Evolutionary conservation across 2,888 invertebrate genomes (phyloP), one percentile per base, ranked within the genome.

Genomic region (Agrilus cyanescens): DNA sequence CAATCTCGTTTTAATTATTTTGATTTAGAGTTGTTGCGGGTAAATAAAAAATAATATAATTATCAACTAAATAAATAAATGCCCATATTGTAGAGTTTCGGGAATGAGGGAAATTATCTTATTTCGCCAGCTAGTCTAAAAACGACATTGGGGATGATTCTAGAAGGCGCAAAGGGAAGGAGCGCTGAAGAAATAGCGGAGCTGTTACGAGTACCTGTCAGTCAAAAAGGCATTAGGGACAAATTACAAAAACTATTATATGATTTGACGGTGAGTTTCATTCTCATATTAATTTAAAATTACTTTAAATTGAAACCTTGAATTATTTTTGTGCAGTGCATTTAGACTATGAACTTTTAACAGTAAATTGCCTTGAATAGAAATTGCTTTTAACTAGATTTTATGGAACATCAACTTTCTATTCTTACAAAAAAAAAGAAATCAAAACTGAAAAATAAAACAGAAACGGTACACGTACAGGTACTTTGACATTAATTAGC

Each of bases 61-160:
- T 39, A 39, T 43, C 12, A 4, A 14, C 4, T 25, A 14, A 16
- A 16, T 36, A 13, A 30, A 10, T 13, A 2, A n/a, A 3, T 20
- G 14, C n/a, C 13, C 18, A 7, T 25, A 12, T 41, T 44, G 4
- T 42, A 46, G 48, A 52, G 54, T 20, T 47, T 57, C 54, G 55
- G 60, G 43, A 50, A 53, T 14, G 44, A 50, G 7, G 74, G 73
- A 16, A 82, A 82, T 57, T 68, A 80, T 29, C 68, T 82, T 56
- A 59, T 80, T 3, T 81, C 82, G n/a, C 79, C 82, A 12, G 73
- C 75, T 43, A 80, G 80, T 56, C 68, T 80, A 18, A 82, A 80
- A 59, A 67, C 74, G 1, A 72, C 74, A 1, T 57, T 83, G 37
- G 75, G 73, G 5, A 73, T 80, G 72, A 52, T 82, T 32, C 58